These are phyloP conservation scores for Epinephelus cyanopodus DNA, from an alignment of 2,113 vertebrate genomes.

Conservation along the genomic window DNA sequence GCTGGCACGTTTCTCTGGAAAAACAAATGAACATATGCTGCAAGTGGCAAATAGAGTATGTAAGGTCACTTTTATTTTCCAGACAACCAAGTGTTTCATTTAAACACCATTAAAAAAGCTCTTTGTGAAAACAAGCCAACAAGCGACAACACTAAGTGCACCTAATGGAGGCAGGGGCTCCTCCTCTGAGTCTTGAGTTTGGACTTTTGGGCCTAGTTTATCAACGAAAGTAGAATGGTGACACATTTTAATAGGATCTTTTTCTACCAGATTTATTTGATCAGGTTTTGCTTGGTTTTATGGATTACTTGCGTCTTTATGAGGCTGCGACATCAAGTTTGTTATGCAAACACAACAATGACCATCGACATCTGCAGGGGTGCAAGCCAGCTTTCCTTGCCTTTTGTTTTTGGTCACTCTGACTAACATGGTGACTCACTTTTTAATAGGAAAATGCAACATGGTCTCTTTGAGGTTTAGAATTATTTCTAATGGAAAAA, in stretches of 20 bases:
- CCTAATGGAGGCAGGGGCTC: background rate
- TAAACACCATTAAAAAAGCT: conserved; percentile 19
- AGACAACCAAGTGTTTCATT: conserved; percentile 40
- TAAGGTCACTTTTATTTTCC: conserved; percentile 17
- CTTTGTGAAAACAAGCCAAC: conserved; percentile 33
- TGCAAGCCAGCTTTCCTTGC: conserved; percentile 16
- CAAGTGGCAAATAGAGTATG: conserved; percentile 24
- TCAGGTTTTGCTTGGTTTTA: background rate
- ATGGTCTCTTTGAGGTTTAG: conserved; percentile 49
- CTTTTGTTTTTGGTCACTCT: conserved; percentile 49
- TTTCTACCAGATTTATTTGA: no score
- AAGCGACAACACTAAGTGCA: background rate
- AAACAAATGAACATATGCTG: conserved; percentile 32
- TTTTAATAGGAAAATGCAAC: conserved; percentile 42
- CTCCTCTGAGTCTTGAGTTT: background rate
- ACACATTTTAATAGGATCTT: background rate
- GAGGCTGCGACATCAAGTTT: background rate
- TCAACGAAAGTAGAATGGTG: background rate
- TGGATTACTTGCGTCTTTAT: background rate
- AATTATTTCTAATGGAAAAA: conserved; percentile 37
- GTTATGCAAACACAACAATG: conserved; percentile 12
- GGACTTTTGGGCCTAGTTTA: background rate
- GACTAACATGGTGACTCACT: conserved; percentile 57
- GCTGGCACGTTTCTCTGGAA: conserved; percentile 17
- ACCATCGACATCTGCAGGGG: conserved; percentile 5